Evolutionary conservation across 1,140 invertebrate species (phyloP), one percentile per base, ranked within the genome.

Genomic region (Idris sp.): DNA sequence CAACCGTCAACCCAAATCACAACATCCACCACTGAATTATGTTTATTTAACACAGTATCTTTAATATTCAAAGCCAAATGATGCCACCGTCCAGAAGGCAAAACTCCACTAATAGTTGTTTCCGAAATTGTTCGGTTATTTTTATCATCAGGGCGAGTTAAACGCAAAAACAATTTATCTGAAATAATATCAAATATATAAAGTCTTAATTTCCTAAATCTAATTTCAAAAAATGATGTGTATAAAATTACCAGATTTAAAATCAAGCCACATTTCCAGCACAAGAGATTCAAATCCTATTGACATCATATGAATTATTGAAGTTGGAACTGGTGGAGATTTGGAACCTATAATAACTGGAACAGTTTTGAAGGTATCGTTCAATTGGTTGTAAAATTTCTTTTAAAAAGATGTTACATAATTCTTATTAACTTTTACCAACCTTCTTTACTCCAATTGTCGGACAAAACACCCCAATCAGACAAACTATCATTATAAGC

Each of bases 41-140:
- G 86, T 62, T 89, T 88, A 56, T 88, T 87, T 3, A 86, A 84
- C 26, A 91, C 84, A 0, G 85, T 88, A 72, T 92, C 91, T 74
- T 88, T 86, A 15, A 91, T 87, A 81, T 91, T 91, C 13, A 92
- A 78, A 14, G 90, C 89, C 26, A 93, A 77, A 78, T 91, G 90
- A 71, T 89, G 88, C 91, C 91, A 92, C 4, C 84, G 79, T 26
- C 87, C 86, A 1, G 87, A 83, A 10, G 89, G 81, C 22, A 91
- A 62, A 30, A 87, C 83, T 9, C 84, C 86, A 33, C 81, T 87
- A 10, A 90, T 83, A 2, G 87, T 88, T 15, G 88, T 88, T 75
- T 90, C 88, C 11, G 89, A 89, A 15, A 92, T 82, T 2, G 89
- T 84, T 46, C 89, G 87, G 79, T 89, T 88, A 28, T 76, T 86